These are phyloP conservation scores for Falco naumanni DNA, from an alignment of 2,797 vertebrate genomes.

Conservation along the genomic window DNA sequence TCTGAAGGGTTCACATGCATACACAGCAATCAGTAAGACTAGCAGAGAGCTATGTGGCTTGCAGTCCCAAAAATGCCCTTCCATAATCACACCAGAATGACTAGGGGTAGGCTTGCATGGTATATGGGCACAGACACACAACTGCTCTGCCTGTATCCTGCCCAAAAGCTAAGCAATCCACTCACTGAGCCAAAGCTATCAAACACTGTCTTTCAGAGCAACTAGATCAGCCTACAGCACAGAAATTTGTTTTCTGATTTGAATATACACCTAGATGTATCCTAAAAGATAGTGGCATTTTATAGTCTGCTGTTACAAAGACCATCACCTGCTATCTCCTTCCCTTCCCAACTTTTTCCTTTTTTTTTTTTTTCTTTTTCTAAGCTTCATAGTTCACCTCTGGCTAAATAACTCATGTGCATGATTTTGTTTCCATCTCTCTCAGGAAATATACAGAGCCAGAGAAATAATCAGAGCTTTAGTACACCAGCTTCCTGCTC, in stretches of 20 bases:
- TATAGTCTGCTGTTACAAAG: not conserved
- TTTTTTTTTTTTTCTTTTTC: not conserved
- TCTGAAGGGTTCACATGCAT: not conserved
- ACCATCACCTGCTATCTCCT: not conserved
- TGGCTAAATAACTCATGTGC: not conserved
- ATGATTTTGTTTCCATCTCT: not conserved
- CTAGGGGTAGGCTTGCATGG: not conserved
- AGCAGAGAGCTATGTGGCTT: not conserved
- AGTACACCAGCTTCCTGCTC: not conserved
- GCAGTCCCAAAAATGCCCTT: not conserved
- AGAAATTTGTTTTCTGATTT: not conserved
- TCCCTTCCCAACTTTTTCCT: not conserved
- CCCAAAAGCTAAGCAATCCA: not conserved
- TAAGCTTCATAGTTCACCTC: not conserved
- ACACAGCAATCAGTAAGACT: not conserved
- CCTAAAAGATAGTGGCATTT: not conserved
- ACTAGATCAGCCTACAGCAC: not conserved
- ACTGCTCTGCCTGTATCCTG: not conserved
- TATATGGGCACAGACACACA: fast-evolving
- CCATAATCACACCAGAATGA: not conserved
- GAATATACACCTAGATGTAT: not conserved
- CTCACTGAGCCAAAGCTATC: not conserved
- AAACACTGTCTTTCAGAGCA: not conserved
- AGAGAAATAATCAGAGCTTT: not conserved
- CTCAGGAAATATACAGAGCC: not conserved